A percentile compares a stretch with the other conserved stretches of the same genome.
Conservation (phyloP, 1,140 invertebrate genomes). For the Dinothrombium tinctorium region DNA sequence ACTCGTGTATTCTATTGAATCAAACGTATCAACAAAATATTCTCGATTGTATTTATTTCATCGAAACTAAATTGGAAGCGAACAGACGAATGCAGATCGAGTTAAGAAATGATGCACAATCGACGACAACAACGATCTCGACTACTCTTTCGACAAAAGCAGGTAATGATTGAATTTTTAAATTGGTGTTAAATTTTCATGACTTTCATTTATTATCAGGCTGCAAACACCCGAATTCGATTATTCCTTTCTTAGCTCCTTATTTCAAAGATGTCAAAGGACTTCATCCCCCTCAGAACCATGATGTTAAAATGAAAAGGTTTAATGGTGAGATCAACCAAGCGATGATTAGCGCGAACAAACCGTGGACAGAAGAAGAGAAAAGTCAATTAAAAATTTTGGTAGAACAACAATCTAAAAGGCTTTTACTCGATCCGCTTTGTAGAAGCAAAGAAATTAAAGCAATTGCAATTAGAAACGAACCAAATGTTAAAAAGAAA, state of each 20-base stretch:
- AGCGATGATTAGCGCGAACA: neutral
- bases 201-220: too few relatives aligned
- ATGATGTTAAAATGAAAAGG: neutral
- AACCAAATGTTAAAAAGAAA: too few relatives aligned
- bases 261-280: constrained; percentile 9
- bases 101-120: neutral
- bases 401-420: neutral
- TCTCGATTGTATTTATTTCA: neutral
- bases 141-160: too few relatives aligned
- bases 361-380: constrained; percentile 5
- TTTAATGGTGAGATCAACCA: neutral
- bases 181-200: too few relatives aligned
- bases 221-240: constrained; percentile 3
- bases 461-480: too few relatives aligned
- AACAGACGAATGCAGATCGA: neutral
- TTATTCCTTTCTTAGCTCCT: constrained; percentile 6
- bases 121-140: neutral
- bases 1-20: neutral
- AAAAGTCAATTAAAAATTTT: neutral
- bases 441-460: too few relatives aligned
- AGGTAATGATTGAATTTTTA: too few relatives aligned
- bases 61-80: neutral
- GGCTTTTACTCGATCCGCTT: too few relatives aligned
- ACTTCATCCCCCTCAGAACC: neutral
- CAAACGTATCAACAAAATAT: neutral